Base-by-base conservation (phyloP, 2,888 invertebrate species). In the Cotesia congregata region DNA sequence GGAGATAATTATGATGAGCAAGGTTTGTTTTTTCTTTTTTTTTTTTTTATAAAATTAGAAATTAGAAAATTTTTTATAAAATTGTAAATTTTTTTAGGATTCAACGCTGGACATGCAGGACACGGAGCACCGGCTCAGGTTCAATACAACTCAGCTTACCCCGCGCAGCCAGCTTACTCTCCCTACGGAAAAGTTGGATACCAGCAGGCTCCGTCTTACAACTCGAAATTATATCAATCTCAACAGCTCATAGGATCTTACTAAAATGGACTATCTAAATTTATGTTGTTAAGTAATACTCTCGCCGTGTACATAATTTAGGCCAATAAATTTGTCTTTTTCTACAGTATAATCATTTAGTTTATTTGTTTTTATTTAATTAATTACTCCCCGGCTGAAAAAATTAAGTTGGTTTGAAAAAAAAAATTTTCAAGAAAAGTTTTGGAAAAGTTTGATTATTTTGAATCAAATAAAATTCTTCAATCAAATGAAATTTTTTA, bases 291-390 rank as follows among this genome's bases (percentile, higher is more conserved):
- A 38, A 39, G 30, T 71, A 59, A 64, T 65, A 50, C 12, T 72
- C 64, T 76, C 77, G 82, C 81, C 82, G 81, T 89, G 88, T 89
- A 89, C 83, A 89, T 88, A 89, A 83, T 87, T 83, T 89, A 89
- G 88, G 84, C 83, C 83, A 88, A 89, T 88, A 89, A 88, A 89
- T 88, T 89, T 81, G 85, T 71, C 69, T 72, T 72, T 86, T 85
- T 84, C 77, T 83, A 76, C 67, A 38, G 9, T 50, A 59, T 59
- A 15, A 17, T 62, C 38, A 61, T 7, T 39, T 6, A 62, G n/a
- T 12, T 15, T 41, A 9, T 38, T 70, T 39, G 38, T 50, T 50
- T 50, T 9, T 50, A 12, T 2, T 50, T 12, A 9, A 50, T 50
- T 50, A 50, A 12, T 50, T 50, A 50, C 7, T 50, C 7, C 12